Evolutionary conservation across 2,888 invertebrate genomes (phyloP), one percentile per base, ranked within the genome.

Genomic region (Gymnosoma rotundatum): DNA sequence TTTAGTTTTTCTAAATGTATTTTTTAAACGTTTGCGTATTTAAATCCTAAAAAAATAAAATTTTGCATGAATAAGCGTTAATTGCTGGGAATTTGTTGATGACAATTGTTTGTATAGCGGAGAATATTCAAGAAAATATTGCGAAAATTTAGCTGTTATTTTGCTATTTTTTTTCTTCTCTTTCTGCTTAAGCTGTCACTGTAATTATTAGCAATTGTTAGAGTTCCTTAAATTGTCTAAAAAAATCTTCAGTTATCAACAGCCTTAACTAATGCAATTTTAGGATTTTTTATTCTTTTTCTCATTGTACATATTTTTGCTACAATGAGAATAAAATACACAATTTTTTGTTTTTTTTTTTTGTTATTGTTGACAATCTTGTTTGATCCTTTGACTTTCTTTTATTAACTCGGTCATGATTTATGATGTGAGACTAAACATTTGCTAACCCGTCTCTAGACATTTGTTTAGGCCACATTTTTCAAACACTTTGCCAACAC

Each of bases 211-310:
- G 52, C 75, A 58, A 81, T 84, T 84, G 81, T 84, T 75, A 21
- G 38, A 70, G 16, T 25, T 42, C 8, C 42, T 50, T 67, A n/a
- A 38, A 12, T n/a, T 12, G 14, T 9, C 36, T 42, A 12, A n/a
- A 54, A n/a, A 32, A 56, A 63, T 63, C 67, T 79, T 80, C 32
- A 83, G 54, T 86, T 90, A 89, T 90, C 89, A 90, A 90, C 89
- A 89, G 85, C 87, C 89, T 87, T 86, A 86, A 66, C 90, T 87
- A 89, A 89, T 89, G 79, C 86, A 87, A 89, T 89, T 89, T 88
- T 83, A 32, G 86, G 87, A 87, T 86, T 64, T 50, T 20, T 42
- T 42, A 42, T 2, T 12, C 12, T 42, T 10, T 7, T 42, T 42
- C n/a, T 8, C 12, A 48, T 50, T 32, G 60, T 66, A 73, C 66